phyloP scores from a whole-genome alignment of 2,888 invertebrate genomes.

The Coecobrya sp. region DNA sequence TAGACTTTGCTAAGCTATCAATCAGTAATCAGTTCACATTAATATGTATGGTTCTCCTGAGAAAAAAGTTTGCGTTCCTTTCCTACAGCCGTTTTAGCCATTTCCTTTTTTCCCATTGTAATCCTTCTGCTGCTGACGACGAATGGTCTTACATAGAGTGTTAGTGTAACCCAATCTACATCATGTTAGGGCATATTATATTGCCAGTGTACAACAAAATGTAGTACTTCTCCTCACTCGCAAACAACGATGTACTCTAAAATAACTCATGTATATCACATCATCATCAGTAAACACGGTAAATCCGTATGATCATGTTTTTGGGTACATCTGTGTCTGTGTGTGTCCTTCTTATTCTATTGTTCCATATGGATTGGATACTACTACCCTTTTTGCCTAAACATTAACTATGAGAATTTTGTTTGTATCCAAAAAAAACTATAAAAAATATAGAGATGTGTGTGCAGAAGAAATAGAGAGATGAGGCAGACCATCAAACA shows the following conservation, averaged over 20 bases:
- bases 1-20: too few relatives aligned
- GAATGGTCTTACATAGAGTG: background rate
- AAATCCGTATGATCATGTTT: constrained; percentile 16
- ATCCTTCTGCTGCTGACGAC: background rate
- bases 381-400: background rate
- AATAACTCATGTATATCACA: background rate
- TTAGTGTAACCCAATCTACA: too few relatives aligned
- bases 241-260: constrained; percentile 10
- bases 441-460: background rate
- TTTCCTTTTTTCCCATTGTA: background rate
- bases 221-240: background rate
- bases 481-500: background rate
- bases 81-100: constrained; percentile 34
- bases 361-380: constrained; percentile 38
- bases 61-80: constrained; percentile 40
- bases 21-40: too few relatives aligned
- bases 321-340: constrained; percentile 26
- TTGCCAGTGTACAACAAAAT: background rate
- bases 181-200: background rate
- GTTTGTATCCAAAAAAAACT: background rate
- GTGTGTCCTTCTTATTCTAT: background rate
- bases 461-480: background rate
- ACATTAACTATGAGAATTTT: too few relatives aligned
- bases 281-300: background rate
- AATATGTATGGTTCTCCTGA: too few relatives aligned